Evolutionary conservation across 2,797 vertebrate species (phyloP).

Genomic region (Macrochelys suwanniensis): DNA sequence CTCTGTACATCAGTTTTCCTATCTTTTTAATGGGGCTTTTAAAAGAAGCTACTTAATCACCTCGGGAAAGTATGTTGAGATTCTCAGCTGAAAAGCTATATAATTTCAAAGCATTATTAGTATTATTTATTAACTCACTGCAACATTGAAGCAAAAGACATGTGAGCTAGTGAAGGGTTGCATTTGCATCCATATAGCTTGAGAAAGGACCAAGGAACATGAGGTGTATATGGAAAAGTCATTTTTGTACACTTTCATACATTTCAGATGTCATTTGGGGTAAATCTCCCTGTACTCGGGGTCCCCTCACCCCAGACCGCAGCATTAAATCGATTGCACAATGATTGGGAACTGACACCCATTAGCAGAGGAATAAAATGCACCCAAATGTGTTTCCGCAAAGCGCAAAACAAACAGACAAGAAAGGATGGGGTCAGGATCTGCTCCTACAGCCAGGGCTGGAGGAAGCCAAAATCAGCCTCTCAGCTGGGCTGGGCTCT

Average conservation of each 20-base stretch:
- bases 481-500: neutral
- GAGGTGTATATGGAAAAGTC: neutral
- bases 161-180: neutral
- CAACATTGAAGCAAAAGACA: neutral
- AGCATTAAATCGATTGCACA: neutral
- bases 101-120: neutral
- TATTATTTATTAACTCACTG: neutral
- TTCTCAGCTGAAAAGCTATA: neutral
- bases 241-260: neutral
- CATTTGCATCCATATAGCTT: accelerated
- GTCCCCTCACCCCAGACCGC: accelerated
- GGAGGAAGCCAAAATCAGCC: neutral
- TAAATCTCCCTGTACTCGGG: accelerated
- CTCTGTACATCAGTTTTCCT: neutral
- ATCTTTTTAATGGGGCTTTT: neutral
- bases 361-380: neutral
- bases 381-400: accelerated
- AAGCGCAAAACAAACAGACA: neutral
- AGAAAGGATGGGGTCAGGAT: neutral
- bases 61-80: neutral
- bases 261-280: neutral
- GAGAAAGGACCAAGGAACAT: accelerated
- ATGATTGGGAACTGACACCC: accelerated
- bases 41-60: too few relatives aligned
- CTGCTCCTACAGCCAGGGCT: accelerated